Base-by-base conservation (phyloP, 2,113 vertebrate genomes). In the Danio rerio region DNA sequence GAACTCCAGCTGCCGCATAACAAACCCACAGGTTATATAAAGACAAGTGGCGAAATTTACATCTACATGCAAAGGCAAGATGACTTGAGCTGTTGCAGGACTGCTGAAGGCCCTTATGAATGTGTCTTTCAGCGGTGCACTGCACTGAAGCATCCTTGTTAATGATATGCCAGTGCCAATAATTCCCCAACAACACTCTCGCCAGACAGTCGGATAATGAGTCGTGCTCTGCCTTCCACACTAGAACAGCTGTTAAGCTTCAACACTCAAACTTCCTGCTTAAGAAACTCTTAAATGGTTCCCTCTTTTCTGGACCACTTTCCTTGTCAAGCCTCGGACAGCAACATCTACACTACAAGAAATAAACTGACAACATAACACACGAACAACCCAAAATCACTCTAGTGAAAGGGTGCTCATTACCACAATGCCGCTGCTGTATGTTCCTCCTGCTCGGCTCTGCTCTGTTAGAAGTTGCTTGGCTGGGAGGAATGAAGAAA, bases 101-200 rank as follows among this genome's bases (percentile, higher is more conserved):
- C 45, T 31, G 31, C 31, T 16, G 58, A 63, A 31, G 20, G 20
- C 45, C 6, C 45, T 50, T 77, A 47, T 62, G 75, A 77, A 50
- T 12, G 58, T 77, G 75, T 63, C 75, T 77, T 77, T 63, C 77
- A 79, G 47, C 47, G n/a, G 49, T 79, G 45, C 49, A 79, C 20
- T 53, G 16, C 62, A 42, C 62, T 66, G 20, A 65, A 79, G 77
- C 62, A 43, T 79, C 31, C 61, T 79, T 66, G 77, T 79, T 79
- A 79, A 79, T 79, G 49, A 79, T 79, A 77, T 77, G 75, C 75
- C 75, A 77, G 75, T 63, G 75, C 75, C 75, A 66, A 68, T 79
- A 79, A 79, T 79, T 79, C 77, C 62, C 77, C 59, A 68, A 79
- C 77, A 79, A 79, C 15, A 42, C 21, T 79, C 21, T 79, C 58